phyloP scores from a whole-genome alignment of 2,113 vertebrate species.

The Corynorhinus townsendii region DNA sequence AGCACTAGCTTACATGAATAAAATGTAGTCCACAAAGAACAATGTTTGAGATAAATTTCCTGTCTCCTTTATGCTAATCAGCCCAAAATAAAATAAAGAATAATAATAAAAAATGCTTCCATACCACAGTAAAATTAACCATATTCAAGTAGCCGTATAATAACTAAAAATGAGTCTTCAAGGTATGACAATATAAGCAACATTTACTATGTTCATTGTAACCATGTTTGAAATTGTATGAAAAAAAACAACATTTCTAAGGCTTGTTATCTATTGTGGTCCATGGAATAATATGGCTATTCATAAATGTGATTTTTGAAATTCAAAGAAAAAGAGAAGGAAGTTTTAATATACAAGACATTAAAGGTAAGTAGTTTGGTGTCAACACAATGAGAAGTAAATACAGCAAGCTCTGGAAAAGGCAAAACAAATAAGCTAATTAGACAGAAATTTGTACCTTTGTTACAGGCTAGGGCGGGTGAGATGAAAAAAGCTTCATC shows the following conservation, averaged over 20 bases:
- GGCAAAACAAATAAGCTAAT: not conserved
- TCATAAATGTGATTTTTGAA: not conserved
- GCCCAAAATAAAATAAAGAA: not conserved
- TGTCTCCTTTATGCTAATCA: not conserved
- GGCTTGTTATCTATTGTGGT: not conserved
- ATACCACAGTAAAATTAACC: not conserved
- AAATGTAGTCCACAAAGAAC: constrained; percentile 24
- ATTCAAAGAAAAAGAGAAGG: not conserved
- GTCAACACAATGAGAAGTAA: not conserved
- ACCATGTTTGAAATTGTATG: not conserved
- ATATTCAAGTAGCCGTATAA: not conserved
- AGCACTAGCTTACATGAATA: not conserved
- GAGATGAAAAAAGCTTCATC: not conserved
- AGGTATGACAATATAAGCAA: not conserved
- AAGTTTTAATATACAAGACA: not conserved
- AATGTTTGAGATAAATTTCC: not conserved
- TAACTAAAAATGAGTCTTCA: not conserved
- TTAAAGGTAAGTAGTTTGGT: not conserved
- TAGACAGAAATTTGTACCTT: not conserved
- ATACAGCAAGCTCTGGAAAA: not conserved
- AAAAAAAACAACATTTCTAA: not conserved
- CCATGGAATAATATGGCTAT: not conserved
- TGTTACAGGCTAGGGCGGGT: not conserved
- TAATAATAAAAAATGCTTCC: not conserved
- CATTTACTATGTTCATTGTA: not conserved